Percentiles rank a stretch among this genome's conserved stretches.
Evolutionary conservation across 2,888 invertebrate genomes (phyloP).

Genomic region (Dorcus parallelipipedus): DNA sequence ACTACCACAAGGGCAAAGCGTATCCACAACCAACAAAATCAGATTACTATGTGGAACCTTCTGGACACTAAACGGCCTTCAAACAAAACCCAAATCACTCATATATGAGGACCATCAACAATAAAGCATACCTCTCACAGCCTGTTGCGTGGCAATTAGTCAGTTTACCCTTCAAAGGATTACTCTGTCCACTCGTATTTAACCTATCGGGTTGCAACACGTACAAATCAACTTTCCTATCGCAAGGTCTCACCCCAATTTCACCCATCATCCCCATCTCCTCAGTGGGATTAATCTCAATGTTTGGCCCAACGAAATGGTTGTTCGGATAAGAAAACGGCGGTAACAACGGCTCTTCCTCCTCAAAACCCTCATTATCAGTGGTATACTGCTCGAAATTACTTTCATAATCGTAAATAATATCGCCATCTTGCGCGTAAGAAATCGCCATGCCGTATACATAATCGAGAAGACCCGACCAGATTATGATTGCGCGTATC

Average conservation of each 20-base stretch:
- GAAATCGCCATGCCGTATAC: conserved; percentile 41
- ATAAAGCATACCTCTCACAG: conserved; percentile 67
- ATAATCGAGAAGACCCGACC: conserved; percentile 53
- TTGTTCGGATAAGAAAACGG: conserved; percentile 50
- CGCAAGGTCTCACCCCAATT: conserved; percentile 73
- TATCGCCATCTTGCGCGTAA: conserved; percentile 55
- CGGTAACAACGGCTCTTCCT: conserved; percentile 40
- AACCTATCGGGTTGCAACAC: conserved; percentile 77
- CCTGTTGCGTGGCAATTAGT: conserved; percentile 86
- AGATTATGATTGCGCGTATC: conserved; percentile 51
- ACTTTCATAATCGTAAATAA: conserved; percentile 17
- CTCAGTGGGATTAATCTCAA: conserved; percentile 43
- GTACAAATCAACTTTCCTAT: conserved; percentile 84
- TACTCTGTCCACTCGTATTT: conserved; percentile 72
- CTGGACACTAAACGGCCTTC: conserved; percentile 85
- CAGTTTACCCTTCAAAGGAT: conserved; percentile 82
- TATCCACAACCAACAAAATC: conserved; percentile 84
- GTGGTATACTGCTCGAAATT: conserved; percentile 22
- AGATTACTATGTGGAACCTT: conserved; percentile 88
- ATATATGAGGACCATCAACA: not conserved
- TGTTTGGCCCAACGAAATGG: conserved; percentile 43
- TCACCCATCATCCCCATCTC: conserved; percentile 46
- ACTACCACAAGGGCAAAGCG: conserved; percentile 82
- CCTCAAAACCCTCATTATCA: conserved; percentile 31
- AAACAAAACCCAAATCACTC: conserved; percentile 26